Conservation (phyloP, 53 echinoderm and acorn worm genomes). For the Hippasteria phrygiana region DNA sequence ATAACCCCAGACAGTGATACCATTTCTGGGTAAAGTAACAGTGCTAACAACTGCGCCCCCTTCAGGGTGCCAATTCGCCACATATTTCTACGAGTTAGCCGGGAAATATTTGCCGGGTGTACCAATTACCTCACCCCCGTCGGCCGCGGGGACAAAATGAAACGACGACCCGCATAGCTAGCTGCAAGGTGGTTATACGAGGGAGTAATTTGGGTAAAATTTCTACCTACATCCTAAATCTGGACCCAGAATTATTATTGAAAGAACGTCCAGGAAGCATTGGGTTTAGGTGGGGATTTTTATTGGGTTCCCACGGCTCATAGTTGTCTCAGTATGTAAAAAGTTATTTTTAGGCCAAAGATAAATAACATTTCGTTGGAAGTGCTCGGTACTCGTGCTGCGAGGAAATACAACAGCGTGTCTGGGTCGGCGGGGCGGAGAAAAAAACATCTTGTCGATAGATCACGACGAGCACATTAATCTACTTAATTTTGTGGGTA, state of each 20-base stretch:
- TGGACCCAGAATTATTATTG: neutral
- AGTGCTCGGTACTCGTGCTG: neutral
- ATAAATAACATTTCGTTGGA: slow-evolving; percentile 9
- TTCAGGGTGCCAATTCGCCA: slow-evolving; percentile 37
- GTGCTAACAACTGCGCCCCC: neutral
- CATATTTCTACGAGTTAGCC: slow-evolving; percentile 3
- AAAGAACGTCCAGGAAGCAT: neutral
- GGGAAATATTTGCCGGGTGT: slow-evolving; percentile 30
- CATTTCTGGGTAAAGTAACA: neutral
- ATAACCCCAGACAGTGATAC: neutral
- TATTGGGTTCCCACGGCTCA: slow-evolving; percentile 49
- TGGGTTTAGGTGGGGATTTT: neutral
- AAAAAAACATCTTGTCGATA: neutral
- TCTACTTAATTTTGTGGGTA: neutral
- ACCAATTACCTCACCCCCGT: slow-evolving; percentile 2
- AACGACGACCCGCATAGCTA: neutral
- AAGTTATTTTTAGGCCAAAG: slow-evolving; percentile 17
- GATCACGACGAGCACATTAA: neutral
- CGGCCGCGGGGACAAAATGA: neutral
- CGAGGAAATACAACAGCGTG: neutral
- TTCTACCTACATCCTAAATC: slow-evolving; percentile 8
- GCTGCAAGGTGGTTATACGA: neutral
- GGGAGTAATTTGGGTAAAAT: neutral
- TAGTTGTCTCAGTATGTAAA: neutral
- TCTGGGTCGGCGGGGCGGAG: neutral